Evolutionary conservation across 1,140 invertebrate genomes (phyloP).

Genomic region (Macrocentrus cingulum): DNA sequence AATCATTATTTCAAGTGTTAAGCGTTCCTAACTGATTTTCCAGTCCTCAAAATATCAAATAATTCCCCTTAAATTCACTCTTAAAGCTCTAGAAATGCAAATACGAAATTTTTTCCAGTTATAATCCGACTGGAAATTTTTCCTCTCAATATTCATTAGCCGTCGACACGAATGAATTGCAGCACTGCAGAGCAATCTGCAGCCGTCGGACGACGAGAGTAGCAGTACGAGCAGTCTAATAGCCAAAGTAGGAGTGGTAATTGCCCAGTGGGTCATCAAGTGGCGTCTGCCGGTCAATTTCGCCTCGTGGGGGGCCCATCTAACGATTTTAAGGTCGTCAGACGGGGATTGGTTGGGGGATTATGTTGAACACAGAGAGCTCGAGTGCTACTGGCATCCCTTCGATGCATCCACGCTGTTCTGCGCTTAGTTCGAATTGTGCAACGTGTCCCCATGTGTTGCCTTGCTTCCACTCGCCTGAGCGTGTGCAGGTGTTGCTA

Average conservation of each 20-base stretch:
- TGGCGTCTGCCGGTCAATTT: neutral
- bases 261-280: constrained; percentile 7
- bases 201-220: neutral
- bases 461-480: neutral
- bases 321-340: constrained; percentile 17
- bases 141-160: too few relatives aligned
- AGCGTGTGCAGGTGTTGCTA: constrained; percentile 19
- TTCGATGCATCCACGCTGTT: neutral
- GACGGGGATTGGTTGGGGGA: constrained; percentile 1
- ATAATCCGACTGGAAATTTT: too few relatives aligned
- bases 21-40: too few relatives aligned
- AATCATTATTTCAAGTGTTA: too few relatives aligned
- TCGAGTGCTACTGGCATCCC: neutral
- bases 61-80: too few relatives aligned
- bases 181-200: neutral
- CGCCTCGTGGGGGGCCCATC: neutral
- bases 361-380: constrained; percentile 11
- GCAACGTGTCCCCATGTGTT: neutral
- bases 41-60: too few relatives aligned
- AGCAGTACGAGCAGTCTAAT: neutral
- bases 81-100: too few relatives aligned
- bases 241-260: constrained; percentile 7
- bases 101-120: too few relatives aligned
- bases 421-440: too few relatives aligned
- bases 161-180: neutral